phyloP scores from a whole-genome alignment of 2,888 invertebrate species.

The Elysia crispata region DNA sequence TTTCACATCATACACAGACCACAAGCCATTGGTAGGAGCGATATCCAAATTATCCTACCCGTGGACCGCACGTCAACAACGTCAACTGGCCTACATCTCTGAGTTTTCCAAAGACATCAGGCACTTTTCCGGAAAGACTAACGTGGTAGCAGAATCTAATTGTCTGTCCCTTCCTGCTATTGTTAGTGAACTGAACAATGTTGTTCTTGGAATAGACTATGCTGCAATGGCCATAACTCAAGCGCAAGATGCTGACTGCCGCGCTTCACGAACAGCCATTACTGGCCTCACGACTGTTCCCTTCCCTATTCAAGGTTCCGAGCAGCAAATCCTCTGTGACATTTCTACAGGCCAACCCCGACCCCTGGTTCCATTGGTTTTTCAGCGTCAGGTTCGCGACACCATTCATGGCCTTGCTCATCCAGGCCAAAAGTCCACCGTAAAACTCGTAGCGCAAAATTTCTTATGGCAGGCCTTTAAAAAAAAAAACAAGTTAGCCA shows the following conservation, averaged over 20 bases:
- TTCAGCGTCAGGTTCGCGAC: neutral
- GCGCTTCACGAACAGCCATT: too few species aligned
- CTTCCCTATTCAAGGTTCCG: neutral
- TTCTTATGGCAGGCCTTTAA: neutral
- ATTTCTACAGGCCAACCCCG: conserved; percentile 14
- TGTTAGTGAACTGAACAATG: too few species aligned
- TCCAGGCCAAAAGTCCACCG: neutral
- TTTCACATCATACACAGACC: neutral
- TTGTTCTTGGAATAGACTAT: neutral
- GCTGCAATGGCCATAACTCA: too few species aligned
- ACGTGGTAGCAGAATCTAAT: conserved; percentile 15
- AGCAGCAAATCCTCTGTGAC: neutral
- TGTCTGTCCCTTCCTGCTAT: too few species aligned
- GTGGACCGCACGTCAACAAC: neutral
- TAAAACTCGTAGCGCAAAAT: neutral
- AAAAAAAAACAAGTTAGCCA: neutral
- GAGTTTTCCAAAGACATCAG: neutral
- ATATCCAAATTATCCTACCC: neutral
- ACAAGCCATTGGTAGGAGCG: too few species aligned
- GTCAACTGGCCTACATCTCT: neutral
- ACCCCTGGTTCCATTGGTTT: neutral
- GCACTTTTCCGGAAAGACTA: conserved; percentile 5
- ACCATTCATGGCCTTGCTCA: neutral
- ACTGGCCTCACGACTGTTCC: neutral
- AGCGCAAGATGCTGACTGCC: too few species aligned